phyloP scores from a whole-genome alignment of 2,113 vertebrate genomes.

The Ciconia stormi region DNA sequence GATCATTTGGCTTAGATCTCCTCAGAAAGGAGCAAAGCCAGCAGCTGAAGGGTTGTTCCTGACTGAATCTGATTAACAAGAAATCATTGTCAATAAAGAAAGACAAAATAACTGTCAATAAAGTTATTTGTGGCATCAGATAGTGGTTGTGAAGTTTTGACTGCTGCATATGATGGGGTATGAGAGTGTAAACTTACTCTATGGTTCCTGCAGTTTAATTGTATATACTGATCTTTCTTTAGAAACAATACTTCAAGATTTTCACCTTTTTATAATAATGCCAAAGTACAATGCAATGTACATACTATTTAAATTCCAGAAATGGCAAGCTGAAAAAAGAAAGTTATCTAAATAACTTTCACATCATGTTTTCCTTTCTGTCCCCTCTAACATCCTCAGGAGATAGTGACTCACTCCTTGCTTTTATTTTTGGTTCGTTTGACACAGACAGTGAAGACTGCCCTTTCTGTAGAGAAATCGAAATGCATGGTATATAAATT shows the following conservation, averaged over 20 bases:
- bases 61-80: not conserved
- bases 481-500: not conserved
- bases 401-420: slow-evolving; percentile 15
- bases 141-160: not conserved
- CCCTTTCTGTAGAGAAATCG: not conserved
- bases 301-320: not conserved
- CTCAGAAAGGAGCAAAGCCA: not conserved
- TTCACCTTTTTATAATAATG: not conserved
- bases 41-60: not conserved
- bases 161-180: not conserved
- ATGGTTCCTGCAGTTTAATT: not conserved
- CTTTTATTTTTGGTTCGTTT: slow-evolving; percentile 46
- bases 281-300: not conserved
- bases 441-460: not conserved
- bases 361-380: slow-evolving; percentile 48
- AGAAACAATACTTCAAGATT: not conserved
- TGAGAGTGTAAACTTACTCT: not conserved
- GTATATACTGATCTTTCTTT: not conserved
- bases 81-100: not conserved
- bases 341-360: slow-evolving; percentile 40
- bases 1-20: not conserved
- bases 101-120: not conserved
- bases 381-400: not conserved
- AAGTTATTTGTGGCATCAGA: not conserved
- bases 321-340: slow-evolving; percentile 55